Percentiles rank a stretch among this genome's conserved stretches.
Evolutionary conservation across 2,888 invertebrate genomes (phyloP).

Genomic region (Sinodicranocentrus sp.): DNA sequence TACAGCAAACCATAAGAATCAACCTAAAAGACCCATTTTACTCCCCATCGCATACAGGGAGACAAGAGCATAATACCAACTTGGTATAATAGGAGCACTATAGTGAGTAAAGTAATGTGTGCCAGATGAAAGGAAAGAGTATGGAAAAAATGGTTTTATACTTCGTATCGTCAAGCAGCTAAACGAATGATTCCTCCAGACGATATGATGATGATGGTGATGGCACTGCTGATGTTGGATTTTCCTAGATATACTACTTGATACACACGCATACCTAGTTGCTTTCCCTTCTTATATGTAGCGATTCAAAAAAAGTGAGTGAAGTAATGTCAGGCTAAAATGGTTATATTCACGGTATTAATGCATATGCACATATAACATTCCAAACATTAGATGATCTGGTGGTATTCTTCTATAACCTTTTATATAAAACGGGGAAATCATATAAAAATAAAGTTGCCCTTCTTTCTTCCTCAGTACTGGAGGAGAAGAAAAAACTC

Average conservation of each 20-base stretch:
- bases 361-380: constrained; percentile 23
- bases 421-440: too few relatives aligned
- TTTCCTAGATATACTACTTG: constrained; percentile 35
- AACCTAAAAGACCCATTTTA: constrained; percentile 51
- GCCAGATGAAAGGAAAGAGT: neutral
- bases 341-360: constrained; percentile 57
- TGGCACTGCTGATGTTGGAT: constrained; percentile 53
- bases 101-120: constrained; percentile 13
- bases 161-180: constrained; percentile 38
- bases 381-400: constrained; percentile 20
- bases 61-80: neutral
- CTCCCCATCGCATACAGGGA: constrained; percentile 2
- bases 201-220: constrained; percentile 54
- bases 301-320: constrained; percentile 17
- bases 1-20: constrained; percentile 51
- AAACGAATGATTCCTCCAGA: constrained; percentile 63
- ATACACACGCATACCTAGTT: constrained; percentile 16
- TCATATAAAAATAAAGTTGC: constrained; percentile 64
- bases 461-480: constrained; percentile 39
- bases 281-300: constrained; percentile 25
- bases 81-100: neutral
- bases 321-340: constrained; percentile 55
- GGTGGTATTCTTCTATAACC: neutral
- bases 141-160: constrained; percentile 12
- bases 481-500: constrained; percentile 26